Evolutionary conservation across 1,140 invertebrate species (phyloP), one percentile per base, ranked within the genome.

Genomic region (Pseudomyrmex flavicornis): DNA sequence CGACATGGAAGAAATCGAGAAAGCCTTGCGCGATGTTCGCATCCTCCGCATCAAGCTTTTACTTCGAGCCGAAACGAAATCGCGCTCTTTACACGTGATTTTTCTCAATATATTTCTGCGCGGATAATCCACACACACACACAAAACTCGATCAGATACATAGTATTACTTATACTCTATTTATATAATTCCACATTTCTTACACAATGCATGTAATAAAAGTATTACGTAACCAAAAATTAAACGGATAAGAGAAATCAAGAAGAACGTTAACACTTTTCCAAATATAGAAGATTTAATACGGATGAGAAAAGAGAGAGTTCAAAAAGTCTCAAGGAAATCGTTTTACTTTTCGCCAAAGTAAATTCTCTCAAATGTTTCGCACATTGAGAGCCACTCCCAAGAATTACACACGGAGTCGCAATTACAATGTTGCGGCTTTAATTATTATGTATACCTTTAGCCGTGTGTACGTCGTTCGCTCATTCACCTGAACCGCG

Each of bases 1-100:
- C 87, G 85, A 69, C 46, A 13, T 83, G 22, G 66, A 85, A 79
- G 77, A 35, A 85, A 88, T 54, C 83, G 61, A 69, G 54, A 72
- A 50, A 70, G 76, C 66, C 72, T 86, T 54, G 62, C 76, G 63
- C 72, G 77, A 76, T 66, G 58, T 77, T 72, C 79, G 85, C 54
- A 52, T 73, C 74, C 46, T 79, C 66, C 62, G 62, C 15, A 48
- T n/a, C 15, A 44, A 46, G 59, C 72, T 62, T 74, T 74, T 74
- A 74, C 44, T 15, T 48, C 17, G 46, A 75, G 15, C 35, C 13
- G 50, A 52, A 10, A 13, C 13, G 20, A 63, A 61, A n/a, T 20
- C 35, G 3, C 46, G 20, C 12, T 46, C 48, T n/a, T 7, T 5
- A 35, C 15, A 13, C 63, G 9, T 12, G n/a, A 54, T 7, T 77